A percentile compares a stretch with the other conserved stretches of the same genome.
Conservation (phyloP, 2,797 vertebrate genomes). For the Oophaga sylvatica region DNA sequence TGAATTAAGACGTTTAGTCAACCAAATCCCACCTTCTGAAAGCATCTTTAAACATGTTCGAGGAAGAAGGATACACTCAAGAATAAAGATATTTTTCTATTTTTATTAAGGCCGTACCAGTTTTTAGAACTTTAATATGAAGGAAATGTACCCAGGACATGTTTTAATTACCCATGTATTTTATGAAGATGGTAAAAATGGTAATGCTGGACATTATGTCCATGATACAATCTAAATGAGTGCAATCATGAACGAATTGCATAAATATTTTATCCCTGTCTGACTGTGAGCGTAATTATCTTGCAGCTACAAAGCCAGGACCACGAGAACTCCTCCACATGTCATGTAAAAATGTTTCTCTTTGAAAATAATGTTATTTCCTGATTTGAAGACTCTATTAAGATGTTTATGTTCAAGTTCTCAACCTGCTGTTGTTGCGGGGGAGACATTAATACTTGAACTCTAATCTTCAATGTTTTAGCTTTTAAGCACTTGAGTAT, state of each 20-base stretch:
- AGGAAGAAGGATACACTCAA: background rate
- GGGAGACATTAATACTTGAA: slow-evolving; percentile 11
- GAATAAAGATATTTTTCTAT: background rate
- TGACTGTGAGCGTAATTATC: slow-evolving; percentile 14
- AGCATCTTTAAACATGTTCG: no score
- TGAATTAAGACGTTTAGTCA: no score
- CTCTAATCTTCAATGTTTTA: slow-evolving; percentile 37
- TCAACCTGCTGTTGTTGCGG: slow-evolving; percentile 5
- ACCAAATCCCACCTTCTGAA: no score
- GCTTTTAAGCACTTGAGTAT: slow-evolving; percentile 7
- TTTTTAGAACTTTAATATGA: background rate
- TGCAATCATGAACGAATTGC: background rate
- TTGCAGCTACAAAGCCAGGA: background rate
- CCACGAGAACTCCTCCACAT: background rate
- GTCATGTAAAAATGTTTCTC: background rate
- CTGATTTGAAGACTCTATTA: slow-evolving; percentile 16
- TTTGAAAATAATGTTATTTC: slow-evolving; percentile 26
- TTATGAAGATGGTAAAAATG: background rate
- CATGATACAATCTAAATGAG: background rate
- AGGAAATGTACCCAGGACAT: background rate
- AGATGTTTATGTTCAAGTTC: slow-evolving; percentile 9
- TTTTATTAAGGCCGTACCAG: background rate
- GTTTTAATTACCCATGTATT: slow-evolving; percentile 8
- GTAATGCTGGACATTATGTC: background rate
- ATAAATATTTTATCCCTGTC: slow-evolving; percentile 18